These are phyloP conservation scores for Melangyna quadrimaculata DNA, from an alignment of 2,888 invertebrate species.

Conservation along the genomic window DNA sequence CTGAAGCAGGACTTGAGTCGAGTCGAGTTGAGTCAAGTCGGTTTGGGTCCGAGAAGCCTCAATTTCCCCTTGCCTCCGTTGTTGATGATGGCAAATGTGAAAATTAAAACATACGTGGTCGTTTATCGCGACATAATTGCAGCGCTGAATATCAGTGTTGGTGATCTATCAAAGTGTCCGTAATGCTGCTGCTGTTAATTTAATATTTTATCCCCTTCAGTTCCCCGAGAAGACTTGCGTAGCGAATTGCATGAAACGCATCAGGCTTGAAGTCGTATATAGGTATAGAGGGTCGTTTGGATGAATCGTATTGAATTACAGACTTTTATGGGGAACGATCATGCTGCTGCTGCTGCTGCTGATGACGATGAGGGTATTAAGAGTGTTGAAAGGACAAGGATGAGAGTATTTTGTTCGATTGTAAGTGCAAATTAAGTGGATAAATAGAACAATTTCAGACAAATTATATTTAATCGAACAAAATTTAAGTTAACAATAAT, in stretches of 20 bases:
- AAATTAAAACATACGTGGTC: slow-evolving; percentile 71
- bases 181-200: slow-evolving; percentile 63
- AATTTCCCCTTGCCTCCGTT: not conserved
- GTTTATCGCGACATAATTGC: slow-evolving; percentile 72
- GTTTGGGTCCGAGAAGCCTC: not conserved
- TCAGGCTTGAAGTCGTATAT: not conserved
- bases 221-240: not conserved
- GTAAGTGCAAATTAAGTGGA: not conserved
- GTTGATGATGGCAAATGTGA: slow-evolving; percentile 36
- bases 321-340: slow-evolving; percentile 1
- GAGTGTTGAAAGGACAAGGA: not conserved
- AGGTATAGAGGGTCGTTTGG: not conserved
- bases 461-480: not conserved
- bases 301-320: slow-evolving; percentile 28
- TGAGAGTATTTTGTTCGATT: not conserved
- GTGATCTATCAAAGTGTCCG: slow-evolving; percentile 69
- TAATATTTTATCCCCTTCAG: slow-evolving; percentile 39
- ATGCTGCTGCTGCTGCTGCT: not conserved
- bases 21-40: not conserved
- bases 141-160: slow-evolving; percentile 68
- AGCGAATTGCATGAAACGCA: not conserved
- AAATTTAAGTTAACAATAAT: no score
- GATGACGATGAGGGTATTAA: not conserved
- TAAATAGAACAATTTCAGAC: not conserved
- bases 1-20: slow-evolving; percentile 6